Conservation (phyloP, 2,888 invertebrate species). For the Gerosis bhagava region DNA sequence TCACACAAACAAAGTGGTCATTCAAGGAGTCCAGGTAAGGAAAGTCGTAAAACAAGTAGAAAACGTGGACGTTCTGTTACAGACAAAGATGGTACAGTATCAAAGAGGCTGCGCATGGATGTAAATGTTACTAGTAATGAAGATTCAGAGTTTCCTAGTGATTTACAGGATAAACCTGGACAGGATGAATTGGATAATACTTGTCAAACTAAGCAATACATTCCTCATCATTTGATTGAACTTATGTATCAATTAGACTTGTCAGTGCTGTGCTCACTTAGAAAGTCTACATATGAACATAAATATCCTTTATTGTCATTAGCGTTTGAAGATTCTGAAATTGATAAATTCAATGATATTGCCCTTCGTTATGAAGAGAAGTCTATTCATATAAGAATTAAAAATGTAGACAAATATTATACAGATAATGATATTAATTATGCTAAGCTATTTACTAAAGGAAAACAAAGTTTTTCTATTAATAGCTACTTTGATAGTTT, state of each 20-base stretch:
- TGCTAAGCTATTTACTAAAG: too few species aligned
- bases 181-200: conserved; percentile 33
- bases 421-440: too few species aligned
- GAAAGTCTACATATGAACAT: conserved; percentile 30
- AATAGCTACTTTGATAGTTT: neutral
- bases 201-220: conserved; percentile 32
- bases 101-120: conserved; percentile 34
- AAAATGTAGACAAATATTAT: conserved; percentile 34
- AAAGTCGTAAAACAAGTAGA: conserved; percentile 27
- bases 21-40: conserved; percentile 9
- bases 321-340: conserved; percentile 36
- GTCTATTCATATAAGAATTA: too few species aligned
- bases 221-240: conserved; percentile 36
- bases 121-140: conserved; percentile 29
- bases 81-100: conserved; percentile 32
- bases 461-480: neutral
- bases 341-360: too few species aligned
- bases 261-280: conserved; percentile 36
- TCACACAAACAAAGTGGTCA: conserved; percentile 5
- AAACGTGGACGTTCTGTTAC: conserved; percentile 36
- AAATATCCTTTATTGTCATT: conserved; percentile 41
- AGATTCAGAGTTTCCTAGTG: conserved; percentile 29
- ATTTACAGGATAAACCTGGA: conserved; percentile 29
- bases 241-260: conserved; percentile 40
- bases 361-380: too few species aligned